phyloP scores from a whole-genome alignment of 2,888 invertebrate genomes.

The Eupithecia subfuscata region DNA sequence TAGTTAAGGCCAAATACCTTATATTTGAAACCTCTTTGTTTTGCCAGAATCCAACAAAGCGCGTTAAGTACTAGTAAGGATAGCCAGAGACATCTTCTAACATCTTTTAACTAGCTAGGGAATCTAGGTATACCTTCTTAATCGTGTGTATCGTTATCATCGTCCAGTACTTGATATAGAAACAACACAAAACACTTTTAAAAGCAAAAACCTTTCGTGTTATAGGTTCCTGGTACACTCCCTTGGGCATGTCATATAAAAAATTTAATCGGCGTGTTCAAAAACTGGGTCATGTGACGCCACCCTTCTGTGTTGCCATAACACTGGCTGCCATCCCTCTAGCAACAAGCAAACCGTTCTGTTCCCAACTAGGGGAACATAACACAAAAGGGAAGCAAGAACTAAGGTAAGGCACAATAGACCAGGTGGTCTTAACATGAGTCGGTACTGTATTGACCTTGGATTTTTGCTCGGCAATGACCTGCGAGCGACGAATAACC shows the following conservation, averaged over 20 bases:
- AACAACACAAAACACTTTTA: neutral
- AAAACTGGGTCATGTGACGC: conserved; percentile 31
- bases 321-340: conserved; percentile 23
- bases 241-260: conserved; percentile 22
- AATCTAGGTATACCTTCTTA: neutral
- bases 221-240: conserved; percentile 30
- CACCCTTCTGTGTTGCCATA: conserved; percentile 24
- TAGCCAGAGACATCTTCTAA: neutral
- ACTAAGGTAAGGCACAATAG: conserved; percentile 32
- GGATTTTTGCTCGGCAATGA: conserved; percentile 69
- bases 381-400: conserved; percentile 23
- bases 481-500: conserved; percentile 63
- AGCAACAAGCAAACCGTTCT: conserved; percentile 19
- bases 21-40: conserved; percentile 36
- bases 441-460: conserved; percentile 59
- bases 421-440: conserved; percentile 38
- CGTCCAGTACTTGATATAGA: neutral
- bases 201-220: conserved; percentile 1
- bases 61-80: neutral
- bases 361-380: conserved; percentile 20
- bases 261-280: conserved; percentile 22
- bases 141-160: neutral
- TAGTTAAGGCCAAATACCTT: conserved; percentile 47
- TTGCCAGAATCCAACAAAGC: conserved; percentile 6
- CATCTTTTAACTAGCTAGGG: neutral